Base-by-base conservation (phyloP, 2,113 vertebrate genomes). In the Alligator sinensis region DNA sequence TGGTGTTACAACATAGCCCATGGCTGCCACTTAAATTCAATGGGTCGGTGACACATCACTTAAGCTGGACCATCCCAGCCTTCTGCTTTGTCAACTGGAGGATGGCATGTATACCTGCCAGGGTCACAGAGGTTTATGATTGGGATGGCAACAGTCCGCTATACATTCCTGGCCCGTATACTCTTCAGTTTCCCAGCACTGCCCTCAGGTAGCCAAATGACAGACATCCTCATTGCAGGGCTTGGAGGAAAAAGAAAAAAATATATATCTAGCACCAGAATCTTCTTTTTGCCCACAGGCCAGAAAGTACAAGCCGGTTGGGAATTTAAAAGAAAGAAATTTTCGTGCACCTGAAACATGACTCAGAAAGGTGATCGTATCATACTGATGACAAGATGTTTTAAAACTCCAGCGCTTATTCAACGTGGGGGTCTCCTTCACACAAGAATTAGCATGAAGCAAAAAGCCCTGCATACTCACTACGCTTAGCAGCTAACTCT, bases 191-290 rank as follows among this genome's bases (percentile, higher is more conserved):
- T 62, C 25, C 61, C 61, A 62, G 10, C 24, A 25, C 61, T 25
- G 61, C 61, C 61, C 61, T 62, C 61, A 25, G 61, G 19, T 62
- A 25, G 9, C 19, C 76, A 79, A 63, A 90, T 72, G 18, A 5
- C 2, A 34, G 27, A 2, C 4, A 0, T 58, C 75, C 22, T 21
- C 63, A 24, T 2, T 62, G 61, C 8, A 62, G 11, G 15, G 25
- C 22, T 21, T 30, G 57, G 68, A 9, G 7, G 7, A 77, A 82
- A 75, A 95, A 82, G 21, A 12, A 19, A 55, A 62, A 12, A 10
- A 19, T 84, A 57, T 27, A 25, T 86, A n/a, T 25, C 64, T 81
- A 64, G 77, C 7, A 30, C 1, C 58, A 77, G 34, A 54, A 64
- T 34, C 21, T 77, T 38, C 2, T 1, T 3, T 13, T 3, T 63